Conservation (phyloP, 2,888 invertebrate genomes). For the Mycogona germanica region DNA sequence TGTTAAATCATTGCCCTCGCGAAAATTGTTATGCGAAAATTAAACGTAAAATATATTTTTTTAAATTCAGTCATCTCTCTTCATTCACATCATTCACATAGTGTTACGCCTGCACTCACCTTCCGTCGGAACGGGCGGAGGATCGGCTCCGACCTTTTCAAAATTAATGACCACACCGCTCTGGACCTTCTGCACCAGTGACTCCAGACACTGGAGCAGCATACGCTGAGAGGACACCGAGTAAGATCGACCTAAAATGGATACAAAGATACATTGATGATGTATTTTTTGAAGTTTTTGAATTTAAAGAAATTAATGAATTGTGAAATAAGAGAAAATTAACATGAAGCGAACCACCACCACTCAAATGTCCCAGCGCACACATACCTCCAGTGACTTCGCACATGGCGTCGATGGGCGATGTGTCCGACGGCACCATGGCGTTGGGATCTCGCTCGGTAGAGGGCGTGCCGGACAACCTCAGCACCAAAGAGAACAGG, state of each 20-base stretch:
- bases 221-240: conserved; percentile 88
- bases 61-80: too few species aligned
- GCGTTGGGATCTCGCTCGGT: conserved; percentile 66
- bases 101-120: too few species aligned
- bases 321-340: neutral
- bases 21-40: too few species aligned
- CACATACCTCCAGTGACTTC: conserved; percentile 86
- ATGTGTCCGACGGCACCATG: conserved; percentile 82
- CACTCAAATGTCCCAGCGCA: too few species aligned
- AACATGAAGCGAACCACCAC: neutral
- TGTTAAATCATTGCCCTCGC: too few species aligned
- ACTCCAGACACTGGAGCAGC: conserved; percentile 92
- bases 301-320: too few species aligned
- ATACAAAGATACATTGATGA: neutral
- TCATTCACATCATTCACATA: too few species aligned
- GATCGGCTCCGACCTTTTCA: conserved; percentile 85
- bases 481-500: conserved; percentile 84
- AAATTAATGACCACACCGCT: conserved; percentile 96
- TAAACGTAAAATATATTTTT: too few species aligned
- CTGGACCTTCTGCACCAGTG: conserved; percentile 91
- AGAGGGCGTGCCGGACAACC: conserved; percentile 82
- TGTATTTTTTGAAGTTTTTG: too few species aligned
- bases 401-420: conserved; percentile 96
- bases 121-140: conserved; percentile 27
- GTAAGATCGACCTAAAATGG: conserved; percentile 68